These are phyloP conservation scores for Habrosyne pyritoides DNA, from an alignment of 2,888 invertebrate genomes.

Conservation along the genomic window DNA sequence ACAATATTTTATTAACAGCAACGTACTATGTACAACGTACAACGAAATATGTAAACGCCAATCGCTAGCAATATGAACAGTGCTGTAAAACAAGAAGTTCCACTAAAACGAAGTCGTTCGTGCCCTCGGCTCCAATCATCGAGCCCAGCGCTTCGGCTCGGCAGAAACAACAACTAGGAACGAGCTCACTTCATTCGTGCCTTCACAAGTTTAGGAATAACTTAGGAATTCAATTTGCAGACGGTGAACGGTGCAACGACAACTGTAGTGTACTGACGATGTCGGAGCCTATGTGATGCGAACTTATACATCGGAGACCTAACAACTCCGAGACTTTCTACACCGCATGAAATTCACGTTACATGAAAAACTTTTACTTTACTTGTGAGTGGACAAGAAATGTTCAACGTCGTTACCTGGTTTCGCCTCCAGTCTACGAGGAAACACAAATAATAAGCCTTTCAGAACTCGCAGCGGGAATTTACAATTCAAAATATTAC, in stretches of 20 bases:
- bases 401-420: neutral
- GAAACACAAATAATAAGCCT: no score
- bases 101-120: slow-evolving; percentile 42
- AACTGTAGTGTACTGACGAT: slow-evolving; percentile 36
- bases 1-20: neutral
- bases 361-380: slow-evolving; percentile 31
- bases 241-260: slow-evolving; percentile 53
- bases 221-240: slow-evolving; percentile 78
- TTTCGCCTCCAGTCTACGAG: neutral
- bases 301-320: slow-evolving; percentile 56
- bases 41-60: neutral
- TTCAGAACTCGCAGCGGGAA: no score
- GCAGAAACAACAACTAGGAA: slow-evolving; percentile 66
- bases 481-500: neutral
- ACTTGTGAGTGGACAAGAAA: slow-evolving; percentile 15
- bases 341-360: slow-evolving; percentile 34
- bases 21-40: no score
- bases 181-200: slow-evolving; percentile 72
- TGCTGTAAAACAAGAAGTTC: slow-evolving; percentile 34
- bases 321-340: slow-evolving; percentile 35
- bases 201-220: slow-evolving; percentile 71
- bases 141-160: slow-evolving; percentile 33
- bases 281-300: slow-evolving; percentile 38
- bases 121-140: slow-evolving; percentile 59
- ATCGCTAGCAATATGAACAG: slow-evolving; percentile 6